phyloP scores from a whole-genome alignment of 2,797 vertebrate species.

The Columba guinea region DNA sequence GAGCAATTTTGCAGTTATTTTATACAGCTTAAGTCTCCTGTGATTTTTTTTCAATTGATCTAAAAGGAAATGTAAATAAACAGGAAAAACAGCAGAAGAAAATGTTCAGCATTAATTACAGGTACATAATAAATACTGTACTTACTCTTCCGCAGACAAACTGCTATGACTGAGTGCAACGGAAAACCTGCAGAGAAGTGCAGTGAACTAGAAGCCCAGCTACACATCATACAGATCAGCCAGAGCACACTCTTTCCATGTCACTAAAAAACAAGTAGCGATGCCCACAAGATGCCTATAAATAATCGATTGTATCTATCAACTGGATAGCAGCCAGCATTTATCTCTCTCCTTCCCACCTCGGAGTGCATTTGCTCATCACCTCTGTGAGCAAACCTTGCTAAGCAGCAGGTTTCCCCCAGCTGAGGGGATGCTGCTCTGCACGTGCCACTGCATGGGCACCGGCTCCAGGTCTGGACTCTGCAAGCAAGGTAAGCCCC shows the following conservation, averaged over 20 bases:
- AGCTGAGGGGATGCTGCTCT: neutral
- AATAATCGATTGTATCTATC: constrained; percentile 1
- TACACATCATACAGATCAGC: neutral
- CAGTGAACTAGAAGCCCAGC: neutral
- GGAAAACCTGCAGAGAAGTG: neutral
- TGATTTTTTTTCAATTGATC: neutral
- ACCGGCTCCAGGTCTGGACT: neutral
- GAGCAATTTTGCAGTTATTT: constrained; percentile 6
- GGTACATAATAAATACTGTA: neutral
- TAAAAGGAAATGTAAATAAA: constrained; percentile 12
- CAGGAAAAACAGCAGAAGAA: neutral
- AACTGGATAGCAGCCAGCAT: constrained; percentile 9
- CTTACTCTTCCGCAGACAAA: neutral
- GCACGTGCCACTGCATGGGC: neutral
- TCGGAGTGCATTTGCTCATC: neutral
- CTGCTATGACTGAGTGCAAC: neutral
- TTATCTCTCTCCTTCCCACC: neutral
- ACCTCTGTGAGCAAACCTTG: neutral
- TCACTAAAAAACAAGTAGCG: neutral
- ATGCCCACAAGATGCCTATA: neutral
- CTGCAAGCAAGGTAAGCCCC: neutral
- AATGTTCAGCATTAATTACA: constrained; percentile 45
- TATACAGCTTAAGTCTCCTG: neutral
- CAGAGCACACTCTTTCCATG: neutral
- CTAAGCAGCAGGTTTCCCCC: neutral